Evolutionary conservation across 2,888 invertebrate species (phyloP), one percentile per base, ranked within the genome.

Genomic region (Clusia tigrina): DNA sequence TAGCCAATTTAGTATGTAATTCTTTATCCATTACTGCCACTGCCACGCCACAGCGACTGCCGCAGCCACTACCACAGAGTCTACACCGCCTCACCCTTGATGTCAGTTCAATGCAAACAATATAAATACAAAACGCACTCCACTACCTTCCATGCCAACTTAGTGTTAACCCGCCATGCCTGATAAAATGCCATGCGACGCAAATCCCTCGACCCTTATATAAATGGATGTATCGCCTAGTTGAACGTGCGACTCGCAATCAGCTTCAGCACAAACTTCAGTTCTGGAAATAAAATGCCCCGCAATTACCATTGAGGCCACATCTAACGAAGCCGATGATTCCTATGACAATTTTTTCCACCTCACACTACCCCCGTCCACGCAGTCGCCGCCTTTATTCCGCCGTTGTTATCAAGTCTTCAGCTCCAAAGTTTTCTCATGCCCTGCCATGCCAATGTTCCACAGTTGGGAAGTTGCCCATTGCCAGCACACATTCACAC

Each of bases 281-380:
- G 69, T 71, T 74, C 70, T 78, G 76, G 76, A 78, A 78, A 79
- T 78, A 78, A 79, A 79, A 80, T 79, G 79, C 77, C 78, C 79
- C 81, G 78, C 80, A 81, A 81, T 81, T 81, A 81, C 80, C 79
- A 77, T 79, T 77, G 77, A 79, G 81, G 79, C 80, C 81, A 78
- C 80, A 79, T 79, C 80, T 81, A 81, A 80, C 81, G 80, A 81
- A 79, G 78, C 78, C 79, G 79, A 79, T 79, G 80, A 79, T 79
- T 79, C 78, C 79, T 79, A 79, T 79, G 79, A 77, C 80, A 79
- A 78, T 75, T 76, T 77, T 71, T 60, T 54, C 42, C 15, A 24
- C 32, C 32, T 23, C 51, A 15, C 53, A 2, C 26, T 18, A 20
- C 54, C 15, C 17, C 10, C 25, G 15, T 37, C 54, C 32, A n/a